Base-by-base conservation (phyloP, 2,797 vertebrate species). In the Onychomys arenicola region DNA sequence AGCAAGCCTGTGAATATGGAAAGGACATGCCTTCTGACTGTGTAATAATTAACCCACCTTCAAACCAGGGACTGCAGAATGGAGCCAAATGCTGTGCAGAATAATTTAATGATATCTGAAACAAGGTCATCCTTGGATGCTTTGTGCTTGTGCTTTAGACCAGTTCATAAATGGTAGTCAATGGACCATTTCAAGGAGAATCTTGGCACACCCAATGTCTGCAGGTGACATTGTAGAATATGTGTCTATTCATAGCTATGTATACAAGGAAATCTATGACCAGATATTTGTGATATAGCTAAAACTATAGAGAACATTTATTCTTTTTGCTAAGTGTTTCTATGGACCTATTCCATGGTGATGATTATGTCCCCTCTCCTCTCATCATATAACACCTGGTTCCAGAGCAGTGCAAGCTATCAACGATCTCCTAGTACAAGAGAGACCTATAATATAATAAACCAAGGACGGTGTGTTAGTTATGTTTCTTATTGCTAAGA, bases 81-180 rank as follows among this genome's bases (percentile, higher is more conserved):
- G 29, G 93, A 87, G 29, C 76, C 63, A 96, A 94, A 90, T 4
- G 4, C 84, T 73, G 29, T 93, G 80, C 46, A 57, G 63, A 67
- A 80, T 93, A 96, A 97, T 95, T 93, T 95, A 93, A 78, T 89
- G 82, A 91, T 61, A 94, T 52, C 92, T 63, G 92, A 92, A 46
- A 86, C 94, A 96, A 96, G 86, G 93, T 93, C 92, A 96, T 95
- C 91, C 94, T 88, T 97, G 89, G 83, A n/a, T 97, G 96, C 93
- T 84, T 90, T 1, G 0, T 94, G 97, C 75, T 76, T 0, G 2
- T 89, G 40, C 89, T 93, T 96, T 94, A 96, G 92, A 86, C 59
- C 77, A 94, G 91, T 96, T 97, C 89, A 97, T 96, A 92, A 97
- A 89, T 25, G 19, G 57, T 52, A 89, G 77, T 92, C 95, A 96